Conservation (phyloP, 2,888 invertebrate genomes). For the Idaea aversata region DNA sequence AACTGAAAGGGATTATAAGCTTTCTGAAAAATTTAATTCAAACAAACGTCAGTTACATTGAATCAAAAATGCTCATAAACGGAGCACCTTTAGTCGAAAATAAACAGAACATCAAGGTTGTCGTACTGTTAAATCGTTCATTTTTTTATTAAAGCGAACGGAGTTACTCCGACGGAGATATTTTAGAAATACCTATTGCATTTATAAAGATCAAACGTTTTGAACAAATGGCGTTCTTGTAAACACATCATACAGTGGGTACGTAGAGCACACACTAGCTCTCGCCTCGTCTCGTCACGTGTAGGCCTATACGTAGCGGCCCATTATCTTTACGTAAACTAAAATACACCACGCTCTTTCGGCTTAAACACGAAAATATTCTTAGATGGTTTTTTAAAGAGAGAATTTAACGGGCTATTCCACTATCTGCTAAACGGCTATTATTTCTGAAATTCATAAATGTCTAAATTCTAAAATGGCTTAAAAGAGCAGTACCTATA, state of each 20-base stretch:
- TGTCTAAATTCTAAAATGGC: no score
- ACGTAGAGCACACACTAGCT: conserved; percentile 28
- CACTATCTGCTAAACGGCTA: neutral
- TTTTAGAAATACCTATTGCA: conserved; percentile 79
- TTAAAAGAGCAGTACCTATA: no score
- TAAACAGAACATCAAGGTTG: conserved; percentile 75
- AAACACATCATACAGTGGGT: conserved; percentile 64
- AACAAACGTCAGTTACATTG: conserved; percentile 63
- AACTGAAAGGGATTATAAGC: conserved; percentile 27
- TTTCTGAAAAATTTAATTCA: conserved; percentile 49
- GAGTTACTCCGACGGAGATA: conserved; percentile 65
- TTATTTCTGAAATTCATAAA: no score
- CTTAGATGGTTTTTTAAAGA: conserved; percentile 20
- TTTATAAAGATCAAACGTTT: conserved; percentile 78
- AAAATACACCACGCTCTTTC: conserved; percentile 22
- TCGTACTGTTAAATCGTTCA: conserved; percentile 74
- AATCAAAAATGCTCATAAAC: conserved; percentile 64
- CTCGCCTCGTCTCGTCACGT: conserved; percentile 27
- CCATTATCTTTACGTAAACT: conserved; percentile 44
- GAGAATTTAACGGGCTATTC: conserved; percentile 9
- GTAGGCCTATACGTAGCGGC: conserved; percentile 46
- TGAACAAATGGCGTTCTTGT: conserved; percentile 73
- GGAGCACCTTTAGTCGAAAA: conserved; percentile 57
- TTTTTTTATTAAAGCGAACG: conserved; percentile 68
- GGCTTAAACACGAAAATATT: conserved; percentile 21